These are phyloP conservation scores for Dynastes maya DNA, from an alignment of 2,888 invertebrate species.

Conservation along the genomic window DNA sequence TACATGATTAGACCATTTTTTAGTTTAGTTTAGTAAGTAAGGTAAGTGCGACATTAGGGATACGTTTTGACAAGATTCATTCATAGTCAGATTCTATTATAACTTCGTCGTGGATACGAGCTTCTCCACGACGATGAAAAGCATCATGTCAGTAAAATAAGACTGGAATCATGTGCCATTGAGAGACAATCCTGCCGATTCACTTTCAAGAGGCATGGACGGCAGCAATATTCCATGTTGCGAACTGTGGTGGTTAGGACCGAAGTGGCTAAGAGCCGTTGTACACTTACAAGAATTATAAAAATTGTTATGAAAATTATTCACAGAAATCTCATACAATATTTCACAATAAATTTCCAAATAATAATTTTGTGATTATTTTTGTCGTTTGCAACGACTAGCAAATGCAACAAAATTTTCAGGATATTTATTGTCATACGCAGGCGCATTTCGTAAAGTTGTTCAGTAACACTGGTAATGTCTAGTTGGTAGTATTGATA, in stretches of 20 bases:
- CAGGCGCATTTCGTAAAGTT: no score
- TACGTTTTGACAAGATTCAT: neutral
- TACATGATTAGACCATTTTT: no score
- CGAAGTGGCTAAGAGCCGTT: neutral
- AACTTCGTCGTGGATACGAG: constrained; percentile 47
- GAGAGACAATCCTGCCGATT: constrained; percentile 48
- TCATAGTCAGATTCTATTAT: constrained; percentile 58
- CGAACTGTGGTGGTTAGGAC: neutral
- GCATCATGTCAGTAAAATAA: constrained; percentile 53
- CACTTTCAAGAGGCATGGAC: constrained; percentile 46
- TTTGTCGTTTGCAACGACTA: no score
- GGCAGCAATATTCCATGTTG: neutral
- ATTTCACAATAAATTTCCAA: no score
- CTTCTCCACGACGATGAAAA: constrained; percentile 52
- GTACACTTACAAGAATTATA: neutral
- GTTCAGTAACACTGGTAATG: no score
- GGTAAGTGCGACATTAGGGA: no score
- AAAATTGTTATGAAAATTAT: neutral
- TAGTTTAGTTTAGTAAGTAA: no score
- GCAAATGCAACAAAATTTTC: no score
- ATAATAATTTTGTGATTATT: no score
- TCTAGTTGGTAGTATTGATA: no score
- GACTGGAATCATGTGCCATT: constrained; percentile 53
- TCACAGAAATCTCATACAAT: no score
- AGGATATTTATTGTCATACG: no score